Evolutionary conservation across 2,797 vertebrate genomes (phyloP).

Genomic region (Gymnoscopelus braueri): DNA sequence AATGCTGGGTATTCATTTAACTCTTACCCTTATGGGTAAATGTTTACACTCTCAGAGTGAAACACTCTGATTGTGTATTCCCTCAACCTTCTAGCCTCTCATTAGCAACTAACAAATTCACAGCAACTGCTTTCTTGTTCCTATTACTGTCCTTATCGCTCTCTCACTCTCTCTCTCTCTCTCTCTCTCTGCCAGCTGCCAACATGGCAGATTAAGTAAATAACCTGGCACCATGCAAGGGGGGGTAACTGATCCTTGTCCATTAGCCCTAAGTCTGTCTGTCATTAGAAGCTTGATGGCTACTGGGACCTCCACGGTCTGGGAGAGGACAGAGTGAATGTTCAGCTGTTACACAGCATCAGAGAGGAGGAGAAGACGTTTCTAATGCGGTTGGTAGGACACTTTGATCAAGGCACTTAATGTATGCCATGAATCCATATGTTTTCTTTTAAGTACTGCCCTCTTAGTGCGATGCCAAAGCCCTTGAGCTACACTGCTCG

Average conservation of each 20-base stretch:
- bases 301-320: conserved; percentile 6
- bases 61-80: too few species aligned
- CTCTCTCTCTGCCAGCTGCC: conserved; percentile 38
- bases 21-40: too few species aligned
- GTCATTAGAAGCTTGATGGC: conserved; percentile 44
- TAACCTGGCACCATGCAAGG: conserved; percentile 35
- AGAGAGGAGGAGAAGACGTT: conserved; percentile 18
- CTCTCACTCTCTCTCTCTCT: too few species aligned
- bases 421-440: too few species aligned
- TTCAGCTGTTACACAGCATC: conserved; percentile 58
- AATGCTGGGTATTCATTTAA: too few species aligned
- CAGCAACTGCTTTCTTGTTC: conserved; percentile 51
- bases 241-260: conserved; percentile 51
- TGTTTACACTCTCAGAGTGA: too few species aligned
- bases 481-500: too few species aligned
- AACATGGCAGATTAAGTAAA: conserved; percentile 44
- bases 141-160: conserved; percentile 46
- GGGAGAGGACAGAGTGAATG: conserved; percentile 28
- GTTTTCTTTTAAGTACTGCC: too few species aligned
- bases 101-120: conserved; percentile 51
- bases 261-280: conserved; percentile 61
- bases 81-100: conserved; percentile 28
- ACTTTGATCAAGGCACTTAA: too few species aligned
- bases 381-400: too few species aligned
- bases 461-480: too few species aligned